Evolutionary conservation across 2,797 vertebrate species (phyloP).

Genomic region (Cynopterus sphinx): DNA sequence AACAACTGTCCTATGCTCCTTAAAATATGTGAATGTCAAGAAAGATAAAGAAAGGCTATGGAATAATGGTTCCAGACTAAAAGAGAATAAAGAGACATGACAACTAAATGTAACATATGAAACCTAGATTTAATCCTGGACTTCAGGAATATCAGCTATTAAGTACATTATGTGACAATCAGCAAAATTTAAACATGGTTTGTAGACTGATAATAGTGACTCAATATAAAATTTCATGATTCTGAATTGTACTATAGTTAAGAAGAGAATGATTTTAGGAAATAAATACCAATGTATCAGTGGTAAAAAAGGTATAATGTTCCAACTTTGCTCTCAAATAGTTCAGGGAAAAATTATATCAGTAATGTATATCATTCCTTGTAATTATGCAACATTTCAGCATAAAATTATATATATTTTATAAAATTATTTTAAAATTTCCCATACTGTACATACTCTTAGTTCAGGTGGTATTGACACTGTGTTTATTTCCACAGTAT

Average conservation of each 20-base stretch:
- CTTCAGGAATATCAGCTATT: background rate
- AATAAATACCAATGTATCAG: background rate
- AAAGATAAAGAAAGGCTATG: background rate
- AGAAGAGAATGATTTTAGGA: background rate
- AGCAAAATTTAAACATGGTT: background rate
- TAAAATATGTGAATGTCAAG: background rate
- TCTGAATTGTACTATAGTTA: background rate
- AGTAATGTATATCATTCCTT: background rate
- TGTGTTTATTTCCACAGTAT: background rate
- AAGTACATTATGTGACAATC: background rate
- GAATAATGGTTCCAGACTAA: background rate
- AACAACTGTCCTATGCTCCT: background rate
- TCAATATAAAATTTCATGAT: slow-evolving; percentile 1
- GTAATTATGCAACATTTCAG: background rate
- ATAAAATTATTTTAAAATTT: background rate
- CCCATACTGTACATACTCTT: background rate
- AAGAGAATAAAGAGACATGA: background rate
- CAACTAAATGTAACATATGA: background rate
- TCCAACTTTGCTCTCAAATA: background rate
- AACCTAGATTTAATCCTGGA: background rate
- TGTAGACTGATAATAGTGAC: background rate
- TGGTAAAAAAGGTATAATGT: background rate
- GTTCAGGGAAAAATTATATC: background rate
- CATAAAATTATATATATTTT: background rate
- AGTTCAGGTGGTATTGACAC: background rate